Percentiles rank a stretch among this genome's conserved stretches.
phyloP scores from a whole-genome alignment of 2,888 invertebrate genomes.

The Lordiphosa fenestrarum region DNA sequence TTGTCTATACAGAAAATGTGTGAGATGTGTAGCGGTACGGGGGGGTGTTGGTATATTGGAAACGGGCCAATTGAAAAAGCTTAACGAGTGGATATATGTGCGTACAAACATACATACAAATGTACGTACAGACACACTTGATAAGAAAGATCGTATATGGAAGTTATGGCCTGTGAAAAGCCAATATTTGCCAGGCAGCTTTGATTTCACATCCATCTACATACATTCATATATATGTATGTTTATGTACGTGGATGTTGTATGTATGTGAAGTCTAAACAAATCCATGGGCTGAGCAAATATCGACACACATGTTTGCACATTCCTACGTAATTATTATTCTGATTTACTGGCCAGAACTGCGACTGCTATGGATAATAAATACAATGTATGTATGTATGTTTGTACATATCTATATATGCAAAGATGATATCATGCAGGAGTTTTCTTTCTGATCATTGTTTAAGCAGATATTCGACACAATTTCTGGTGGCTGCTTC shows the following conservation, averaged over 20 bases:
- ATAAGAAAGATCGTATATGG: neutral
- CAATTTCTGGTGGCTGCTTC: conserved; percentile 29
- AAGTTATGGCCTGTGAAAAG: neutral
- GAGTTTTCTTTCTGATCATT: conserved; percentile 48
- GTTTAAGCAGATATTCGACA: conserved; percentile 5
- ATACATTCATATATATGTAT: conserved; percentile 1
- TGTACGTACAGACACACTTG: conserved; percentile 1
- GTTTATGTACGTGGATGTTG: neutral
- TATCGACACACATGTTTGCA: no score
- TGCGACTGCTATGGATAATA: conserved; percentile 1
- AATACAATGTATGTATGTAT: neutral
- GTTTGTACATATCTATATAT: conserved; percentile 12
- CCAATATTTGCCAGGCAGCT: conserved; percentile 1
- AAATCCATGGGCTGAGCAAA: neutral
- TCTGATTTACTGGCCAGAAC: conserved; percentile 4
- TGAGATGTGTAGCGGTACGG: neutral
- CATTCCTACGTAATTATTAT: neutral
- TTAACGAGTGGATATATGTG: neutral
- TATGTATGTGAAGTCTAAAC: conserved; percentile 3
- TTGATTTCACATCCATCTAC: neutral
- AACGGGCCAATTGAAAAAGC: conserved; percentile 5
- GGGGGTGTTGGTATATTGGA: neutral
- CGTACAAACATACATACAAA: neutral
- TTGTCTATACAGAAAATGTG: no score
- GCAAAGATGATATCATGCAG: conserved; percentile 61